Base-by-base conservation (phyloP, 2,113 vertebrate genomes). In the Talpa occidentalis region DNA sequence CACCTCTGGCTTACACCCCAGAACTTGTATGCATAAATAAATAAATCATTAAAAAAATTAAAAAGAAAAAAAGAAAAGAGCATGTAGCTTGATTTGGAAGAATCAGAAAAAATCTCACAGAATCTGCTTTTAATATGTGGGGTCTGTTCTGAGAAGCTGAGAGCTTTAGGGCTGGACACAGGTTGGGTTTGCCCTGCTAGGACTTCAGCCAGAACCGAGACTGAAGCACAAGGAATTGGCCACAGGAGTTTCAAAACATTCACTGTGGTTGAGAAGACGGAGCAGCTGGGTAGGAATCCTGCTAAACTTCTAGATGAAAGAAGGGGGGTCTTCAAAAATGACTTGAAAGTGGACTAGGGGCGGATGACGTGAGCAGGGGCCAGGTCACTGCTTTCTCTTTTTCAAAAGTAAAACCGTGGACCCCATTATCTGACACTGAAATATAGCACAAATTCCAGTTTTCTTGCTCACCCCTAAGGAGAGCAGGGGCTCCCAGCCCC, bases 111-210 rank as follows among this genome's bases (percentile, higher is more conserved):
- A 72, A 42, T 6, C 12, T 15, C 72, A 54, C 21, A 66, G n/a
- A 12, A 32, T 5, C 2, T 1, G 4, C 5, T 42, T 79, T 21
- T 64, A 77, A 60, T 19, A 2, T 30, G 10, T 17, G 49, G 26
- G 5, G 9, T 24, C 80, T 37, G 10, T 16, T 16, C 52, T 8
- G 28, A 24, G 35, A 19, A 2, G n/a, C 6, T 6, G 14, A 47
- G 28, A 11, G 49, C 35, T 17, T 9, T 0, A 15, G 64, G 0
- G 1, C 44, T 3, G 6, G 70, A 2, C 21, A 6, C 2, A 1
- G 10, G 44, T 0, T 5, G 12, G 0, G 2, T 17, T 28, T 1
- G 10, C 6, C 49, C 52, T 4, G 0, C 3, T 0, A 11, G 30
- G 0, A 3, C 42, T 16, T 19, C 1, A 0, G 17, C 52, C 1